Evolutionary conservation across 2,113 vertebrate species (phyloP).

Genomic region (Glaucidium brasilianum): DNA sequence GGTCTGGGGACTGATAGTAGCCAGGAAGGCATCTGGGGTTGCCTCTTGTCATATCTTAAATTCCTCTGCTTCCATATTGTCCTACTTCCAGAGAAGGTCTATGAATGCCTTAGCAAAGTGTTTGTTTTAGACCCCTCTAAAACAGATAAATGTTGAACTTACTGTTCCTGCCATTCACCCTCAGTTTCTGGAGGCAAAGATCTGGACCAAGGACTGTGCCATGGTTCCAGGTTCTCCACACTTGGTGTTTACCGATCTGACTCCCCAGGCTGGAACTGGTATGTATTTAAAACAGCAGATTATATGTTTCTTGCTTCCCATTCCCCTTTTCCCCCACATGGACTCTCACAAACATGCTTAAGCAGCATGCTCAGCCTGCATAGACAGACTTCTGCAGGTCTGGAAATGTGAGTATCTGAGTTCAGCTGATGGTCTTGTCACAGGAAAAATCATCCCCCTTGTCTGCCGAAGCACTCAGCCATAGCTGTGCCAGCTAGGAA

Average conservation of each 20-base stretch:
- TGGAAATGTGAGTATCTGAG: background rate
- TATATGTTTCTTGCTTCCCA: background rate
- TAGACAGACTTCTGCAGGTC: background rate
- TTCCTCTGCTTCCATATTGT: background rate
- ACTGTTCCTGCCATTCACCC: background rate
- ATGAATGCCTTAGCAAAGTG: background rate
- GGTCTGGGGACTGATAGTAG: background rate
- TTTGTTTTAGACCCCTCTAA: background rate
- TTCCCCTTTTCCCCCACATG: fast-evolving
- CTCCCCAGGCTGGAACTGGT: background rate
- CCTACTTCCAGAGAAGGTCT: background rate
- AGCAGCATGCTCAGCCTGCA: background rate
- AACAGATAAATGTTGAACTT: background rate
- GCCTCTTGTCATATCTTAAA: background rate
- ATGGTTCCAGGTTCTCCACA: background rate
- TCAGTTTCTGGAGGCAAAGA: background rate
- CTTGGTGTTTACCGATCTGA: background rate
- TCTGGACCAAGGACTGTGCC: no score
- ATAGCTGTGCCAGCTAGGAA: fast-evolving
- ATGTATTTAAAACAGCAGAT: background rate
- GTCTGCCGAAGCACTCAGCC: background rate
- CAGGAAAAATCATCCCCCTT: background rate
- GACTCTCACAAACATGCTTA: background rate
- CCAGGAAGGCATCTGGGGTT: background rate
- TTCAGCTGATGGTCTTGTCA: background rate